phyloP scores from a whole-genome alignment of 2,113 vertebrate species.

The Oryzias melastigma region DNA sequence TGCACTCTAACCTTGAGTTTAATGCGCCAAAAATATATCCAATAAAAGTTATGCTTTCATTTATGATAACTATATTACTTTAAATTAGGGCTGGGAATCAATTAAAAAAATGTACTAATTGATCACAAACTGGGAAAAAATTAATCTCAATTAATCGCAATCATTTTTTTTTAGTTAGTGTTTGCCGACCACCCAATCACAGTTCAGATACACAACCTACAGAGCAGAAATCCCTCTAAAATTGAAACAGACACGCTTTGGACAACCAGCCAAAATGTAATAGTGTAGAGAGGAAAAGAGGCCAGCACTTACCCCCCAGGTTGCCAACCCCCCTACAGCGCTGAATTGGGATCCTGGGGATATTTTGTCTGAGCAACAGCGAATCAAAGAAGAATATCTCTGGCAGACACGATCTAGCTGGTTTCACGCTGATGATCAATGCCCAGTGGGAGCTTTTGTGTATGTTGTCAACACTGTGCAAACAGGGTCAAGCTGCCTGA shows the following conservation, averaged over 20 bases:
- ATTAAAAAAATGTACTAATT: no score
- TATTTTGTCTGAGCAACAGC: constrained; percentile 17
- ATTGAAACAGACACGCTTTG: constrained; percentile 9
- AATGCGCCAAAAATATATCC: no score
- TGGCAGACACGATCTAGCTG: background rate
- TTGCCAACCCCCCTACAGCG: constrained; percentile 23
- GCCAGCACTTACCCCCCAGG: constrained; percentile 24
- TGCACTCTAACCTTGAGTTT: no score
- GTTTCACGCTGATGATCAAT: constrained; percentile 24
- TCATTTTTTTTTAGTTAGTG: no score
- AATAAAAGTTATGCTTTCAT: no score
- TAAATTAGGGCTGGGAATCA: no score
- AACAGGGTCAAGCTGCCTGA: background rate
- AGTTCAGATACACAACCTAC: no score
- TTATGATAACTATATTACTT: no score
- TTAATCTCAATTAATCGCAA: no score
- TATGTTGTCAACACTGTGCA: constrained; percentile 6
- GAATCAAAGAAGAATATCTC: constrained; percentile 20
- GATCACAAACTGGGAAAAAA: no score
- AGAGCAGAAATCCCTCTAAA: background rate
- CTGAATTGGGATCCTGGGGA: constrained; percentile 9
- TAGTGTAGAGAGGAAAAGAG: constrained; percentile 19
- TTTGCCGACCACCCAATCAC: no score
- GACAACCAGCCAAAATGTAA: constrained; percentile 25
- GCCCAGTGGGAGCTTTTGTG: background rate